Base-by-base conservation (phyloP, 1,140 invertebrate genomes). In the Hyposmocoma kahamanoa region DNA sequence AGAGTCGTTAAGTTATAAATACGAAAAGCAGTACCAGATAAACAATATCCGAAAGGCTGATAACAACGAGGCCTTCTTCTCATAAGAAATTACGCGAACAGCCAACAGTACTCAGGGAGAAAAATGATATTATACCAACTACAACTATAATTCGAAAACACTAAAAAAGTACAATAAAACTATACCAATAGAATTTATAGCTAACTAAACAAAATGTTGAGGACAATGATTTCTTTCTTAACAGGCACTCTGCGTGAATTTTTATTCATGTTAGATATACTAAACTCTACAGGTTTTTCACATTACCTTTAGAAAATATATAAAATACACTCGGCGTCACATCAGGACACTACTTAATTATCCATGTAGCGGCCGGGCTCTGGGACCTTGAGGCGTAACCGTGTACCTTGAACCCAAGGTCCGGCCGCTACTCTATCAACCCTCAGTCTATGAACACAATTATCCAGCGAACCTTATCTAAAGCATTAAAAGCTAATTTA, bases 361-460 rank as follows among this genome's bases (percentile, higher is more conserved):
- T 8, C 8, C 32, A 3, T 38, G 4, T 9, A 41, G 22, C 18
- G 20, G 47, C 42, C 43, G 22, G 32, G 45, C 30, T 32, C 38
- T 28, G 42, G 19, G 8, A 18, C 39, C 22, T 22, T 46, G 44
- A 42, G 53, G 41, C 46, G 26, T 15, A 50, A 51, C 51, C 43
- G 34, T 21, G 26, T 42, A 19, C 17, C 19, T 43, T 30, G 36
- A 17, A 28, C 32, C 50, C 53, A 32, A n/a, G n/a, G n/a, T n/a
- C n/a, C n/a, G n/a, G n/a, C n/a, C n/a, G n/a, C n/a, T n/a, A 50
- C 32, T 46, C 44, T 48, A 44, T 47, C 50, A 49, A 60, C 62
- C 61, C 64, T 82, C 81, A 83, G 78, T 83, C 79, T 79, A 78
- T 84, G 77, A 83, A 83, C 81, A 83, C 81, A 84, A 84, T 82